phyloP scores from a whole-genome alignment of 2,888 invertebrate genomes.

The Eutolmus rufibarbis region DNA sequence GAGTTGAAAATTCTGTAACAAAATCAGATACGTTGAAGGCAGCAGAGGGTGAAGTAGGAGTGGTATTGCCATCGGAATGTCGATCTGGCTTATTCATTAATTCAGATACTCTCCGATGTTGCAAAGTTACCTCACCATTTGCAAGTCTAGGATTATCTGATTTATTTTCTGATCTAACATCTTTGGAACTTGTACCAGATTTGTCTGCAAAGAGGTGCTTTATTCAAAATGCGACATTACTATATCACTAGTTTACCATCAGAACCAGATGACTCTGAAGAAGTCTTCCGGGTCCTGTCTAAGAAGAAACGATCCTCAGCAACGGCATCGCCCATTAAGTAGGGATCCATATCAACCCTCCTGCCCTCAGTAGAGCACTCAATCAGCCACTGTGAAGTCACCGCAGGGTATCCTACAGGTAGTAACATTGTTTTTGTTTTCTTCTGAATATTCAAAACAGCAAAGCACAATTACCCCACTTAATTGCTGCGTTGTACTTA shows the following conservation, averaged over 20 bases:
- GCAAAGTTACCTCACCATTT: constrained; percentile 48
- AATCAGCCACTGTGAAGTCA: constrained; percentile 78
- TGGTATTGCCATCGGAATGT: not conserved
- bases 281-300: not conserved
- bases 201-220: not conserved
- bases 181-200: not conserved
- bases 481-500: constrained; percentile 82
- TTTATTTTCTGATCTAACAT: not conserved
- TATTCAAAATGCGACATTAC: not conserved
- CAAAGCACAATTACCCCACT: constrained; percentile 69
- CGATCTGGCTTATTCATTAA: constrained; percentile 52
- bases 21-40: constrained; percentile 35
- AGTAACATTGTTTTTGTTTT: not conserved
- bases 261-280: not conserved
- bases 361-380: constrained; percentile 69
- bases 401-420: constrained; percentile 71
- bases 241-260: not conserved
- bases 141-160: not conserved
- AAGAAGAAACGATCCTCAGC: not conserved
- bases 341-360: constrained; percentile 66
- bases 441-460: not conserved
- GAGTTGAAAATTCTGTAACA: constrained; percentile 44
- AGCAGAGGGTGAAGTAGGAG: constrained; percentile 11
- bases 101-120: constrained; percentile 58
- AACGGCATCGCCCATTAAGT: constrained; percentile 67